phyloP scores from a whole-genome alignment of 2,113 vertebrate genomes.

The Setophaga petechia region DNA sequence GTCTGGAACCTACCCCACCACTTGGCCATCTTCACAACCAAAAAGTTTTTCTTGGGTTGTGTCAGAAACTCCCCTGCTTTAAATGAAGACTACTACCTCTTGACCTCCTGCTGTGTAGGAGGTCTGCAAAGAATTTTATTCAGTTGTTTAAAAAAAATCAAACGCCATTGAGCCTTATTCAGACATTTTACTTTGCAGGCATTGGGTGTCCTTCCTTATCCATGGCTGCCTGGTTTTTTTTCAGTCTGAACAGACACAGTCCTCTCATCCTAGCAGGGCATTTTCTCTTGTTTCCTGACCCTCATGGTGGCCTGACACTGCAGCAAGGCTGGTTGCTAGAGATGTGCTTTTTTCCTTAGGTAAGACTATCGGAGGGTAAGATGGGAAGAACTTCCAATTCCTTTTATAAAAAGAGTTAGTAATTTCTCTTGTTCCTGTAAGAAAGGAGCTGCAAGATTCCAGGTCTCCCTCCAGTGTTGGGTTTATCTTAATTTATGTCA shows the following conservation, averaged over 20 bases:
- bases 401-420: background rate
- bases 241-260: background rate
- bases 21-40: background rate
- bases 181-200: background rate
- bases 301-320: background rate
- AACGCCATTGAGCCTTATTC: background rate
- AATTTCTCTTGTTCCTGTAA: background rate
- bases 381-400: background rate
- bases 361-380: fast-evolving
- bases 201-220: background rate
- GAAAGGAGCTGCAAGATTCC: background rate
- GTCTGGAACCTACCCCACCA: background rate
- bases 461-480: background rate
- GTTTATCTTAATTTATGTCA: background rate
- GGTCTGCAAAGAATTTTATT: background rate
- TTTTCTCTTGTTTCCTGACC: background rate
- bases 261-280: background rate
- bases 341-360: background rate
- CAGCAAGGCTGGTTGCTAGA: background rate
- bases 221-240: background rate
- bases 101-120: background rate
- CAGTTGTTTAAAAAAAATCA: background rate
- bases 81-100: background rate
- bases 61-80: background rate
- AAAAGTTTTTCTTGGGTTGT: background rate